Conservation (phyloP, 2,797 vertebrate genomes). For the Megalops cyprinoides region DNA sequence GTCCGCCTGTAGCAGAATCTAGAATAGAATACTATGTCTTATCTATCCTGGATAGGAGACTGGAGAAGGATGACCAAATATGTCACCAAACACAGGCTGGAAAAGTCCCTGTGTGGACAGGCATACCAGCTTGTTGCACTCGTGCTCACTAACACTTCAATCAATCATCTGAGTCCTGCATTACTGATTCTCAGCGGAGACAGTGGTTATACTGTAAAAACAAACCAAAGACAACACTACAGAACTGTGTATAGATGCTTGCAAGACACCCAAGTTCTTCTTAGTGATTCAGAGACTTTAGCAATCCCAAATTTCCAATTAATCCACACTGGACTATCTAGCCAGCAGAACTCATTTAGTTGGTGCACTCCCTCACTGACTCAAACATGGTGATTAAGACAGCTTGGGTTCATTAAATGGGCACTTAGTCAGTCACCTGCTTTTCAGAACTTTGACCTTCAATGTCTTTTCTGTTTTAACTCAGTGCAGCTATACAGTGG, state of each 20-base stretch:
- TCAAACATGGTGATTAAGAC: not conserved
- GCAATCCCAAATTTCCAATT: constrained; percentile 22
- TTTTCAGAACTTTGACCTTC: not conserved
- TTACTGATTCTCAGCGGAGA: not conserved
- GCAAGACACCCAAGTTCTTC: not conserved
- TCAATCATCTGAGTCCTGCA: not conserved
- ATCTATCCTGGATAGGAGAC: not conserved
- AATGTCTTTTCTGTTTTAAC: not conserved
- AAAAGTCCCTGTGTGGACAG: not conserved
- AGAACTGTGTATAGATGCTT: not conserved
- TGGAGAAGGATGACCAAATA: not conserved
- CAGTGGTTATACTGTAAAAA: not conserved
- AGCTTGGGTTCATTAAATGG: constrained; percentile 15
- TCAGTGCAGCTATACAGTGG: not conserved
- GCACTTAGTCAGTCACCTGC: not conserved
- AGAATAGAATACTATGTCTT: no score
- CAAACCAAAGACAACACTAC: not conserved
- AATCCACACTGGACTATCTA: not conserved
- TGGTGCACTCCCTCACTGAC: not conserved
- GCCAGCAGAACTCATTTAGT: not conserved
- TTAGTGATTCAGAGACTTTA: not conserved
- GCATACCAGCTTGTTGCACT: not conserved
- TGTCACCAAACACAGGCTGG: not conserved
- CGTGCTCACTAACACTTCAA: not conserved
- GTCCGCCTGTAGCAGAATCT: no score